phyloP scores from a whole-genome alignment of 2,888 invertebrate genomes.

The Fragum sueziense region DNA sequence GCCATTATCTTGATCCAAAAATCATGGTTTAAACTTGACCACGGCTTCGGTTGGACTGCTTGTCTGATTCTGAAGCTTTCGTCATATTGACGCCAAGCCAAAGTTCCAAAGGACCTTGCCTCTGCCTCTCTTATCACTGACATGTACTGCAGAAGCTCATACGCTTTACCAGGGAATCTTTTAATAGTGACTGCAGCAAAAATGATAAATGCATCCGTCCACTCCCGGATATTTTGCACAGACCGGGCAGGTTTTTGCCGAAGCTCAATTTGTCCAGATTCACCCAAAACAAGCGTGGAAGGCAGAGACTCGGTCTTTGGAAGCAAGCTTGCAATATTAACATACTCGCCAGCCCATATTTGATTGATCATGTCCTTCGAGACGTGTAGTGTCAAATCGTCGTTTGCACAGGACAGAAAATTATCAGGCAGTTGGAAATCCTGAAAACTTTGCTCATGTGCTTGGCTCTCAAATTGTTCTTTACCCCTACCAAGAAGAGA shows the following conservation, averaged over 20 bases:
- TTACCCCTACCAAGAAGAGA: no score
- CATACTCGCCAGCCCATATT: slow-evolving; percentile 6
- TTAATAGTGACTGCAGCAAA: neutral
- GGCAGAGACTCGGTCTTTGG: neutral
- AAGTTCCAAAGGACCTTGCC: neutral
- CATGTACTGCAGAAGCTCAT: neutral
- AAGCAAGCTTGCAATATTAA: neutral
- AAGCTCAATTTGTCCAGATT: neutral
- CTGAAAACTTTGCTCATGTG: no score
- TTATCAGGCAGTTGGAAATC: neutral
- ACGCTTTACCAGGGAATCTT: neutral
- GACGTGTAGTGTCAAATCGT: neutral
- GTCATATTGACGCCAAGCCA: neutral
- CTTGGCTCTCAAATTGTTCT: no score
- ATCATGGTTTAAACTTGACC: neutral
- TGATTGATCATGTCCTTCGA: neutral
- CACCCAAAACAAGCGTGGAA: neutral
- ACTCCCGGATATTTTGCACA: slow-evolving; percentile 2
- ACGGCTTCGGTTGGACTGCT: neutral
- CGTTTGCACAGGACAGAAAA: neutral
- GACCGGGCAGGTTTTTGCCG: neutral
- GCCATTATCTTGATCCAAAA: neutral
- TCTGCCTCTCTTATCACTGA: neutral
- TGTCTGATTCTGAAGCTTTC: neutral
- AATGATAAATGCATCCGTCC: slow-evolving; percentile 14